Conservation (phyloP, 2,888 invertebrate species). For the Ypsolopha scabrella region DNA sequence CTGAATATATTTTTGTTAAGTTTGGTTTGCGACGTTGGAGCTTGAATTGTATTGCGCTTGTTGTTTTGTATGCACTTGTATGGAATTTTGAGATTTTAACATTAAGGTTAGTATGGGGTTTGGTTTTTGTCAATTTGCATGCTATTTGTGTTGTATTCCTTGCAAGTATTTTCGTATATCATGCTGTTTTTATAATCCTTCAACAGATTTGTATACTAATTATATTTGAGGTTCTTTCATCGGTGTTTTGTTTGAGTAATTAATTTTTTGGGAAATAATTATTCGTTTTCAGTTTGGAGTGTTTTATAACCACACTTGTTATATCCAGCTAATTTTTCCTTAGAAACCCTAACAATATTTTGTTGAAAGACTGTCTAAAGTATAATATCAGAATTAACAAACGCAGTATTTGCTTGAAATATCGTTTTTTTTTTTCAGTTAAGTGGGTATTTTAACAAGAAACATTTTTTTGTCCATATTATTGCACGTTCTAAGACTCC, state of each 20-base stretch:
- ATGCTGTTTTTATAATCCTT: neutral
- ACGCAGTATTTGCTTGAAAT: too few relatives aligned
- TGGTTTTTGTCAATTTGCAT: slow-evolving; percentile 12
- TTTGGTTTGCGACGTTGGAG: slow-evolving; percentile 21
- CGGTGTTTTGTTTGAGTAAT: neutral
- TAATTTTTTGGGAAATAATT: neutral
- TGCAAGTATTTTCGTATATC: slow-evolving; percentile 11
- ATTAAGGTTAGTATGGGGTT: slow-evolving; percentile 8
- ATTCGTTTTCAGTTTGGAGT: neutral
- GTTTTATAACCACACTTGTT: too few relatives aligned
- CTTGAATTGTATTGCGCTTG: slow-evolving; percentile 23
- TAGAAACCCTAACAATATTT: too few relatives aligned
- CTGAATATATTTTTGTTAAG: slow-evolving; percentile 41
- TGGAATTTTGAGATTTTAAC: slow-evolving; percentile 10
- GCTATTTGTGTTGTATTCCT: slow-evolving; percentile 11
- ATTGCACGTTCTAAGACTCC: too few relatives aligned
- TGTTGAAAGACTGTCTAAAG: too few relatives aligned
- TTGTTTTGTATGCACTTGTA: slow-evolving; percentile 3
- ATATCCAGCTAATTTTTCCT: too few relatives aligned
- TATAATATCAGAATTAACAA: too few relatives aligned
- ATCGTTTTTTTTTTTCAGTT: too few relatives aligned
- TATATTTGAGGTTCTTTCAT: too few relatives aligned
- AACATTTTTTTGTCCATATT: too few relatives aligned
- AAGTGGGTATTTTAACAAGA: too few relatives aligned
- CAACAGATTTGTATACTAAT: neutral